Conservation (phyloP, 2,797 vertebrate genomes). For the Poecilia picta region DNA sequence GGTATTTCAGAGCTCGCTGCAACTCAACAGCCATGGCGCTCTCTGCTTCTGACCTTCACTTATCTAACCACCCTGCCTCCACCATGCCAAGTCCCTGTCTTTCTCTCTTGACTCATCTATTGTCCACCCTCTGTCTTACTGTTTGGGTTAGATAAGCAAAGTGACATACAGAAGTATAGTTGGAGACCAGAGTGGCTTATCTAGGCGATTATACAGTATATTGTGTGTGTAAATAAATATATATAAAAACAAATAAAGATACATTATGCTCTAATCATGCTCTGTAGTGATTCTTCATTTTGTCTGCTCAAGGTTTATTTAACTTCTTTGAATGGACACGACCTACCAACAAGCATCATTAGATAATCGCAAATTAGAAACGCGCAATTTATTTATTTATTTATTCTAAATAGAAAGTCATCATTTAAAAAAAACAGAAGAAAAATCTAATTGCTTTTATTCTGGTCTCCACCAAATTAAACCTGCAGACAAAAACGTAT, state of each 20-base stretch:
- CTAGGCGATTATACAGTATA: not conserved
- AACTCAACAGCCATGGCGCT: conserved; percentile 47
- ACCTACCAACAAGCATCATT: not conserved
- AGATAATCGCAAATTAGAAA: not conserved
- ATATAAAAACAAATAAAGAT: not conserved
- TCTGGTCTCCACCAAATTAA: not conserved
- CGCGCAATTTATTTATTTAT: not conserved
- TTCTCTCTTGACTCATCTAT: conserved; percentile 29
- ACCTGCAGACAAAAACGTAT: not conserved
- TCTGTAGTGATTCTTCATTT: not conserved
- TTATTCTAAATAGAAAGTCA: not conserved
- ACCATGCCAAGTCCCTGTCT: conserved; percentile 34
- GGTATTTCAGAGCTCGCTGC: conserved; percentile 72
- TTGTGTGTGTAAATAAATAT: not conserved
- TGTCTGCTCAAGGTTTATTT: not conserved
- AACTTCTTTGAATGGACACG: not conserved
- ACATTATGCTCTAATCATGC: not conserved
- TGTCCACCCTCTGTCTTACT: conserved; percentile 15
- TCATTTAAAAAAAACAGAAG: not conserved
- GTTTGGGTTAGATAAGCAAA: conserved; percentile 15
- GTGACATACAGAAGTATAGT: conserved; percentile 5
- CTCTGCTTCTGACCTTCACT: conserved; percentile 62
- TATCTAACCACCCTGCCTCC: conserved; percentile 60
- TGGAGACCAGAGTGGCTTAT: conserved; percentile 4
- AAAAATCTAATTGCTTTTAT: not conserved